Evolutionary conservation across 2,113 vertebrate species (phyloP).

Genomic region (Rhinolophus sinicus): DNA sequence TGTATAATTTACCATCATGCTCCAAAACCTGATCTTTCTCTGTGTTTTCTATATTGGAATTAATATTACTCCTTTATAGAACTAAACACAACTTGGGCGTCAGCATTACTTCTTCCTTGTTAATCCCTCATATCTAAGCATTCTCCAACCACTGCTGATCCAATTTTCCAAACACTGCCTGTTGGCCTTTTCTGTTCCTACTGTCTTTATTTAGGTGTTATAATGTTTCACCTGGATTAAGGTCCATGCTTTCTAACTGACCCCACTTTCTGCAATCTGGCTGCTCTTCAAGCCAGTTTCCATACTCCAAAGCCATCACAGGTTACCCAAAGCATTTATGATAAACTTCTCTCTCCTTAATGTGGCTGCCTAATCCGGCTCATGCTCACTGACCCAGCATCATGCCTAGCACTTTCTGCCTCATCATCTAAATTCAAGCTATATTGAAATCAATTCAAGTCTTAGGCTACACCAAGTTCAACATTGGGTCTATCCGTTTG

Average conservation of each 20-base stretch:
- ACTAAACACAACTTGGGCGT: neutral
- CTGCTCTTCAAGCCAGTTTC: neutral
- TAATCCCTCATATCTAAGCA: neutral
- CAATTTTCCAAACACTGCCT: neutral
- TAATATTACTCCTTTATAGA: neutral
- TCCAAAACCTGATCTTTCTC: neutral
- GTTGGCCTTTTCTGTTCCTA: neutral
- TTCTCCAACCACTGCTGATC: neutral
- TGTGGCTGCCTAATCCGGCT: neutral
- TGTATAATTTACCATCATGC: neutral
- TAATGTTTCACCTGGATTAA: neutral
- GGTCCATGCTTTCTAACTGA: neutral
- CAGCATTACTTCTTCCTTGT: neutral
- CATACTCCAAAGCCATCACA: neutral
- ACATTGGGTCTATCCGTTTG: neutral
- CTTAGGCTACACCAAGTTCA: neutral
- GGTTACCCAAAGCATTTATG: neutral
- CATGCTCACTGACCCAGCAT: neutral
- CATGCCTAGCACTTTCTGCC: neutral
- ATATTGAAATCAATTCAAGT: neutral
- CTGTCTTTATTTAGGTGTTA: neutral
- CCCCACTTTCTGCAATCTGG: neutral
- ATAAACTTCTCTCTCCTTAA: neutral
- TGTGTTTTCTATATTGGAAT: neutral
- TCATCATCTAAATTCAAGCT: neutral